A percentile compares a stretch with the other conserved stretches of the same genome.
Conservation (phyloP, 2,113 vertebrate species). For the Mobula birostris region DNA sequence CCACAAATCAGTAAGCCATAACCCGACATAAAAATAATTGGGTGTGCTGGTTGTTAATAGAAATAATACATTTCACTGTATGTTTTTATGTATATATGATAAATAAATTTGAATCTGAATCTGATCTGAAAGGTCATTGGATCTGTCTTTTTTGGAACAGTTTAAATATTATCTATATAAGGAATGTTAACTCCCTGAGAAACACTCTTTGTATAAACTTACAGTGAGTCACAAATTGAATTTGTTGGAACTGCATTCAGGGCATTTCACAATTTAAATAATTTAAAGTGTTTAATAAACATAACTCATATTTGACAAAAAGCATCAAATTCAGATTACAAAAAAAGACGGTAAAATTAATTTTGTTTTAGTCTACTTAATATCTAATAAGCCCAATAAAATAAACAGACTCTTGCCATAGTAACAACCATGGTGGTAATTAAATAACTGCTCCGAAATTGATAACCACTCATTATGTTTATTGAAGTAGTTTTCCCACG, state of each 20-base stretch:
- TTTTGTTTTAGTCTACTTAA: neutral
- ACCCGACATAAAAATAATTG: no score
- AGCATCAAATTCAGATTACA: no score
- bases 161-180: neutral
- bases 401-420: neutral
- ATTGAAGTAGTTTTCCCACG: slow-evolving; percentile 10
- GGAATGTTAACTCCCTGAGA: neutral
- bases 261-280: neutral
- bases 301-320: neutral
- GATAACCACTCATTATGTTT: neutral
- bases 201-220: neutral
- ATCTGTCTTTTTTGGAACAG: neutral
- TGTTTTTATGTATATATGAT: no score
- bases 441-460: neutral
- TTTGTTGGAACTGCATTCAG: neutral
- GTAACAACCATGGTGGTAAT: slow-evolving; percentile 1
- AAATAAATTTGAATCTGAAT: no score
- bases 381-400: neutral
- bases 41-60: no score
- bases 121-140: neutral
- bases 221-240: neutral
- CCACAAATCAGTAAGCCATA: neutral
- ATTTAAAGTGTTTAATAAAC: neutral
- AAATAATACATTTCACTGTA: no score
- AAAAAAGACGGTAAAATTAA: neutral